A percentile compares a stretch with the other conserved stretches of the same genome.
Evolutionary conservation across 1,140 invertebrate genomes (phyloP).

Genomic region (Trichogramma pretiosum): DNA sequence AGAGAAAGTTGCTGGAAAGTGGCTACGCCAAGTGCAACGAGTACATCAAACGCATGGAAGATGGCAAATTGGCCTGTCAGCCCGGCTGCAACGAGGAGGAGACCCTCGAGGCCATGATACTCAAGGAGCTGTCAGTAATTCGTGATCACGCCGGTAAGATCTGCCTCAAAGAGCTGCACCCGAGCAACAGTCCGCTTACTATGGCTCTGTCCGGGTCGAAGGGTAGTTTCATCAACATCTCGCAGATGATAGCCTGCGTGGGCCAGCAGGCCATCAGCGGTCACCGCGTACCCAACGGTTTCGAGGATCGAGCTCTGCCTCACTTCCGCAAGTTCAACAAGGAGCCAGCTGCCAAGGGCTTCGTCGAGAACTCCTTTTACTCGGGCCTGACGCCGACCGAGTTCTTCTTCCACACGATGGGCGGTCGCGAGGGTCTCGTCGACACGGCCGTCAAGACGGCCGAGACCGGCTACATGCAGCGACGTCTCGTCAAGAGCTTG

Average conservation of each 20-base stretch:
- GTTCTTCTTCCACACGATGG: constrained; percentile 99
- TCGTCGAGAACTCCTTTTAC: constrained; percentile 98
- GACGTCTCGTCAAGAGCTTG: constrained; percentile 83
- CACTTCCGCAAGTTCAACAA: constrained; percentile 85
- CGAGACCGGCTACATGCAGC: constrained; percentile 97
- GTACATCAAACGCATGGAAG: constrained; percentile 78
- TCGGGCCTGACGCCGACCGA: constrained; percentile 93
- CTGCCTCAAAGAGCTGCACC: constrained; percentile 76
- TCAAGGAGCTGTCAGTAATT: constrained; percentile 92
- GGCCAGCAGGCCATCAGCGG: constrained; percentile 98
- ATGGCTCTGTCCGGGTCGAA: constrained; percentile 97
- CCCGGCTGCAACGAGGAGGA: constrained; percentile 89
- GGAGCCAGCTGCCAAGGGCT: constrained; percentile 88
- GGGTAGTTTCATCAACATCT: constrained; percentile 97
- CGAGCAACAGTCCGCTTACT: constrained; percentile 83
- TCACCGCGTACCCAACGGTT: constrained; percentile 90
- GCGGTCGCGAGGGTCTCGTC: constrained; percentile 91
- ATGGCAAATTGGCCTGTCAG: constrained; percentile 75
- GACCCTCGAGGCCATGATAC: constrained; percentile 86
- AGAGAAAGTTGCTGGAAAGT: constrained; percentile 67
- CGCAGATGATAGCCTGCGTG: constrained; percentile 99
- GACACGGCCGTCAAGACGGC: constrained; percentile 99
- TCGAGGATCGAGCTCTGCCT: constrained; percentile 85
- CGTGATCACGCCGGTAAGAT: constrained; percentile 93
- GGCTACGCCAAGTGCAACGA: constrained; percentile 82